Evolutionary conservation across 2,113 vertebrate genomes (phyloP).

Genomic region (Ceuthmochares aereus): DNA sequence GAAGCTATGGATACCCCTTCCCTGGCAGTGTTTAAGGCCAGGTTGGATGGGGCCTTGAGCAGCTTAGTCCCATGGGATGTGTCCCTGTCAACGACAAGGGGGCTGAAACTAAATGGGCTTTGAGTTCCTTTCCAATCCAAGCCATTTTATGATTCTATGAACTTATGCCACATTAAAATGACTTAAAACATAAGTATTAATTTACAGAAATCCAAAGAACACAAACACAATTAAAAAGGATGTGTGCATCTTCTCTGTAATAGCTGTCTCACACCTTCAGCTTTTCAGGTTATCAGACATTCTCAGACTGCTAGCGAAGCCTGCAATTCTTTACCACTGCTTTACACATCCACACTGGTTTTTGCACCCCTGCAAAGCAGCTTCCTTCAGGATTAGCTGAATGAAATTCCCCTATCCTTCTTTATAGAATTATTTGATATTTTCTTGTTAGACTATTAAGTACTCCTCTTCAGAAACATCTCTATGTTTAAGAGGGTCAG

Average conservation of each 20-base stretch:
- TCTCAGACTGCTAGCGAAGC: neutral
- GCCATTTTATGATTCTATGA: too few relatives aligned
- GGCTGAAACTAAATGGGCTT: too few relatives aligned
- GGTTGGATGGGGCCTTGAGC: too few relatives aligned
- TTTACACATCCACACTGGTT: neutral
- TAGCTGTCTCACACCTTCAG: neutral
- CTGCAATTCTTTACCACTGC: neutral
- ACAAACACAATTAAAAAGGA: neutral
- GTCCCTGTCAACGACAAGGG: too few relatives aligned
- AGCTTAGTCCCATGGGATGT: too few relatives aligned
- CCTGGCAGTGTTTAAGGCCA: too few relatives aligned
- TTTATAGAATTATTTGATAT: neutral
- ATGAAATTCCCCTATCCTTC: neutral
- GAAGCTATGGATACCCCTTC: too few relatives aligned
- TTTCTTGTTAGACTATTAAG: neutral
- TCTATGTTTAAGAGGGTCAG: neutral
- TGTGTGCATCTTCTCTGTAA: neutral
- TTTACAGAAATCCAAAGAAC: neutral
- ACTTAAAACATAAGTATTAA: neutral
- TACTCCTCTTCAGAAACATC: neutral
- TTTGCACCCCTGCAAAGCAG: neutral
- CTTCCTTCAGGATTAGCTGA: neutral
- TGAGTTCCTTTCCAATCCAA: too few relatives aligned
- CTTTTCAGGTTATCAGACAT: neutral
- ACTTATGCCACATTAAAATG: neutral